Evolutionary conservation across 2,888 invertebrate genomes (phyloP).

Genomic region (Aleiodes alternator): DNA sequence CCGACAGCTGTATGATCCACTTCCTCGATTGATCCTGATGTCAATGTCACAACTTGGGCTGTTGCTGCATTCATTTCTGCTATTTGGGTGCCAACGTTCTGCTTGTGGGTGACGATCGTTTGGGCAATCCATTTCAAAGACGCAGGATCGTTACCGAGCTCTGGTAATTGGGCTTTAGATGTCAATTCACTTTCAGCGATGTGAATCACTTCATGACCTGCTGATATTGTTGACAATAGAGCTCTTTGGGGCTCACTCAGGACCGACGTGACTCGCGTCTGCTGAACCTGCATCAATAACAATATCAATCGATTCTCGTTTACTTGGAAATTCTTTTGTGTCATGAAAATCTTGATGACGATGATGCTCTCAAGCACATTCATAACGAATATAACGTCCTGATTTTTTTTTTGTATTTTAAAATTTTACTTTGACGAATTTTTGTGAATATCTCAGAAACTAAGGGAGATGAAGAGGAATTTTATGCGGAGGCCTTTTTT

Average conservation of each 20-base stretch:
- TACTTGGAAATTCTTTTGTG: not conserved
- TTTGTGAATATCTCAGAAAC: not conserved
- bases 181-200: slow-evolving; percentile 88
- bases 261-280: slow-evolving; percentile 90
- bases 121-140: slow-evolving; percentile 96
- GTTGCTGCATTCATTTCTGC: slow-evolving; percentile 99
- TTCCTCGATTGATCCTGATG: slow-evolving; percentile 89
- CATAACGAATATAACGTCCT: not conserved
- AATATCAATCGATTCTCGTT: slow-evolving; percentile 57
- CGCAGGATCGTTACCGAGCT: slow-evolving; percentile 88
- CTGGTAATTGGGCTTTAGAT: slow-evolving; percentile 81
- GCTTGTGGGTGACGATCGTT: slow-evolving; percentile 95
- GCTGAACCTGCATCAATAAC: slow-evolving; percentile 80
- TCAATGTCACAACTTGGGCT: slow-evolving; percentile 95
- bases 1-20: slow-evolving; percentile 97
- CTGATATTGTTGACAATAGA: slow-evolving; percentile 91
- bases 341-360: slow-evolving; percentile 18
- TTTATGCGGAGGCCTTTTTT: too few relatives aligned
- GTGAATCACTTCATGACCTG: slow-evolving; percentile 91
- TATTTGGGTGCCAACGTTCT: slow-evolving; percentile 96
- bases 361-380: slow-evolving; percentile 6
- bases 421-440: not conserved
- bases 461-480: too few relatives aligned
- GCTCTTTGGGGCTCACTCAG: slow-evolving; percentile 95
- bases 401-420: too few relatives aligned